phyloP scores from a whole-genome alignment of 2,888 invertebrate genomes.

The Unio pictorum region DNA sequence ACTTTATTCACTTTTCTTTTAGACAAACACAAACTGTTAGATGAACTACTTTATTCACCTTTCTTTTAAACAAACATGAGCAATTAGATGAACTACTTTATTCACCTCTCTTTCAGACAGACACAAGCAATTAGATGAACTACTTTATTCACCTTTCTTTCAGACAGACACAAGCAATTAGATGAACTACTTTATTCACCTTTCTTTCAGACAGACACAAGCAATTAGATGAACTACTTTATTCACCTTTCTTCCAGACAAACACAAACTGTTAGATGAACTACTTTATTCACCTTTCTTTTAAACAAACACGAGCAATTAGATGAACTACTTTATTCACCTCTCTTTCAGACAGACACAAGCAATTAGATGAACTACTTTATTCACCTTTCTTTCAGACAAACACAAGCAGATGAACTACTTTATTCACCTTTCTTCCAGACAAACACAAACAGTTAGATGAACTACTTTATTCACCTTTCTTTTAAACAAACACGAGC shows the following conservation, averaged over 20 bases:
- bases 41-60: conserved; percentile 20
- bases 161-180: conserved; percentile 42
- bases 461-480: conserved; percentile 6
- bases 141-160: conserved; percentile 11
- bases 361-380: conserved; percentile 29
- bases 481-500: conserved; percentile 41
- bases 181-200: conserved; percentile 22
- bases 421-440: conserved; percentile 2
- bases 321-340: conserved; percentile 23
- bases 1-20: conserved; percentile 9
- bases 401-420: conserved; percentile 35
- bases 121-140: conserved; percentile 31
- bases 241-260: conserved; percentile 33
- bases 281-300: conserved; percentile 11
- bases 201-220: conserved; percentile 40
- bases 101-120: conserved; percentile 34
- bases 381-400: conserved; percentile 28
- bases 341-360: conserved; percentile 40
- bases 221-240: conserved; percentile 28
- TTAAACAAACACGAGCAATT: conserved; percentile 42
- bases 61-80: conserved; percentile 40
- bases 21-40: conserved; percentile 48
- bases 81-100: conserved; percentile 28
- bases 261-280: conserved; percentile 33
- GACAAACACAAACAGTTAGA: too few species aligned